Percentiles rank a stretch among this genome's conserved stretches.
Conservation (phyloP, 2,888 invertebrate species). For the Phragmatobia fuliginosa region DNA sequence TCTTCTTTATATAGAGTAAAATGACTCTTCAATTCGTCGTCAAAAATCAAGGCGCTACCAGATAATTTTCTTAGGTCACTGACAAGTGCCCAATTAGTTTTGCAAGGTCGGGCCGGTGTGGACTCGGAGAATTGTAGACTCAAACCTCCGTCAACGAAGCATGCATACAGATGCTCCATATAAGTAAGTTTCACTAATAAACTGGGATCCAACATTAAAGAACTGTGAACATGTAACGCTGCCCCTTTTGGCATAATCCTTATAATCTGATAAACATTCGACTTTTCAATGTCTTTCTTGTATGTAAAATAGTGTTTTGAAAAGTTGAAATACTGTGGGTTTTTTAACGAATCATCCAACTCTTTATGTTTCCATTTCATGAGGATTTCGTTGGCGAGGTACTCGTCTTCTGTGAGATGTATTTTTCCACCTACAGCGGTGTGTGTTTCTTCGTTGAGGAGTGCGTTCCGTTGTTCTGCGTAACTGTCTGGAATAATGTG, state of each 20-base stretch:
- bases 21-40: constrained; percentile 81
- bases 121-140: constrained; percentile 71
- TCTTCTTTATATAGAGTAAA: constrained; percentile 85
- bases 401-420: constrained; percentile 78
- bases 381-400: constrained; percentile 83
- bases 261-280: constrained; percentile 89
- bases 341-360: constrained; percentile 76
- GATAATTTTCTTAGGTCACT: constrained; percentile 77
- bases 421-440: constrained; percentile 82
- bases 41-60: constrained; percentile 78
- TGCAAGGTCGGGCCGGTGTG: constrained; percentile 68
- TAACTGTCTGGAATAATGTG: constrained; percentile 57
- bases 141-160: constrained; percentile 65
- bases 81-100: constrained; percentile 80
- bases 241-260: constrained; percentile 91
- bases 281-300: constrained; percentile 85
- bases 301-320: constrained; percentile 89
- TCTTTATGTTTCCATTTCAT: constrained; percentile 86
- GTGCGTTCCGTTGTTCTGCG: constrained; percentile 50
- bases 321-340: constrained; percentile 87
- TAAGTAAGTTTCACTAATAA: constrained; percentile 88
- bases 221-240: constrained; percentile 90
- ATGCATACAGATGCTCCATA: constrained; percentile 87
- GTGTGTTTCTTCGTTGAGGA: constrained; percentile 75
- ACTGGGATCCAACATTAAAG: constrained; percentile 87